Evolutionary conservation across 2,888 invertebrate species (phyloP), one percentile per base, ranked within the genome.

Genomic region (Patella pellucida): DNA sequence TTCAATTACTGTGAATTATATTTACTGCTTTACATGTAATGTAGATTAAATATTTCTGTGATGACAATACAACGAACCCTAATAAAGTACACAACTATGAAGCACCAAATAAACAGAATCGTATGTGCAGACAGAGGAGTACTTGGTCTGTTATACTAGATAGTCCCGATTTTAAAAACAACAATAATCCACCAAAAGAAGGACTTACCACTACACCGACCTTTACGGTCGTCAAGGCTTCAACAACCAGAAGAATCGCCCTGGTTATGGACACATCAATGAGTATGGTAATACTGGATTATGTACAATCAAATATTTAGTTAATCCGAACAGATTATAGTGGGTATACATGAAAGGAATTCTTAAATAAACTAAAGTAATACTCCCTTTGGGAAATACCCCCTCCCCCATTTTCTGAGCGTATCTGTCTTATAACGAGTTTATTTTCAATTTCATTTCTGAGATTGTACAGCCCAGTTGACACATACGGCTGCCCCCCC

Each of bases 101-200:
- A 78, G 93, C 94, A 0, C 94, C 94, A 0, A 94, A 94, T 31
- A 94, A 94, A 88, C 94, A 94, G 79, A 94, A 94, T 87, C 91
- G 93, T 52, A 90, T 94, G 31, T 94, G 94, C 86, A 91, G 93
- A 75, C 91, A 93, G 50, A 91, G 92, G 69, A 93, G 93, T 84
- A 93, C 93, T 2, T 91, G 93, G 84, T 93, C 94, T 78, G 92
- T 94, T 27, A 93, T 91, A 73, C 77, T 80, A 27, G 80, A 85
- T 50, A 85, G 87, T 41, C 78, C 81, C 4, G 90, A 91, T 80
- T 90, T 90, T 81, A 70, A 52, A 11, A 73, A 69, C 19, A 77
- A 74, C 0, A 56, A 70, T 12, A 80, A 79, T 67, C 77, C 71
- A 19, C 76, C 79, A 12, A 56, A 77, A 16, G 73, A 72, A 9